Evolutionary conservation across 2,113 vertebrate species (phyloP), one percentile per base, ranked within the genome.

Genomic region (Prunella himalayana): DNA sequence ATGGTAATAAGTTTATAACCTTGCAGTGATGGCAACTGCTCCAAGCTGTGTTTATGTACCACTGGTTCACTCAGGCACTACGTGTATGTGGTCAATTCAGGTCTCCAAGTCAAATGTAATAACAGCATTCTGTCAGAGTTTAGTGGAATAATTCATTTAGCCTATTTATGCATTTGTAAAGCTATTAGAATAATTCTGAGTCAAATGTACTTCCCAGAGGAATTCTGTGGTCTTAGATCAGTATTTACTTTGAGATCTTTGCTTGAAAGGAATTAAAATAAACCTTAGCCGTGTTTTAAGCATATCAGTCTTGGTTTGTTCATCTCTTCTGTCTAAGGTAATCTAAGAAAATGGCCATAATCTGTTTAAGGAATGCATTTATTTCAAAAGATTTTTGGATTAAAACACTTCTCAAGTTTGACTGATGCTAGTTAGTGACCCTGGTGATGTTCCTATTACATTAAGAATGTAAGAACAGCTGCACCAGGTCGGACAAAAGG

Each of bases 181-280:
- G 15, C 57, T 57, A 69, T 94, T 79, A 89, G 44, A 89, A 82
- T 81, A 92, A 89, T 64, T 79, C 41, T 60, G 20, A 86, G 51
- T 68, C 61, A 89, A 88, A 37, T 11, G 4, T 60, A 72, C 7
- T 69, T 91, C 89, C 69, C 83, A 87, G 39, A 65, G 73, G 78
- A 85, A 89, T 85, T 71, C 35, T 68, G 27, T 68, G 57, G 66
- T 68, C 49, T 79, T 68, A 86, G n/a, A 94, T 44, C 7, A 5
- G 37, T 71, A 75, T 93, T 94, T 92, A 68, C 56, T 89, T 79
- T 61, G 57, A 87, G 77, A 94, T 94, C 37, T 89, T 61, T 91
- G 27, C 28, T 80, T 86, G 53, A 93, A 92, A 90, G 28, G 22
- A 86, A 56, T 63, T 94, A 88, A 94, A 95, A 82, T 56, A 88